Conservation (phyloP, 2,797 vertebrate genomes). For the Catamblyrhynchus diadema region DNA sequence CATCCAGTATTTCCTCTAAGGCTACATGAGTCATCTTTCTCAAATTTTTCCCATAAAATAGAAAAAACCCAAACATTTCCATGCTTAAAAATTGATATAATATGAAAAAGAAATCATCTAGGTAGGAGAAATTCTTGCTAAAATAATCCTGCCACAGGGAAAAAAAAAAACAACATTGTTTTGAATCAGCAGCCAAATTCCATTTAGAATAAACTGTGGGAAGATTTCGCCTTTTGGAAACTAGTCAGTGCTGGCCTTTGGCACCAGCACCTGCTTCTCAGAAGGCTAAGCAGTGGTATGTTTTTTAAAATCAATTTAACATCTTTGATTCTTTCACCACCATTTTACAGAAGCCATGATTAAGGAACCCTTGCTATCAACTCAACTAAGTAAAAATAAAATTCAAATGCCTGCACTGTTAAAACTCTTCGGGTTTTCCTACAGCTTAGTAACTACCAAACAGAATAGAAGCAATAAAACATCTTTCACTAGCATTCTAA, state of each 20-base stretch:
- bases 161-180: neutral
- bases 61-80: neutral
- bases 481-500: neutral
- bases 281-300: neutral
- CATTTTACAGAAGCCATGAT: neutral
- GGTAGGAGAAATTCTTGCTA: neutral
- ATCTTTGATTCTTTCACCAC: neutral
- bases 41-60: neutral
- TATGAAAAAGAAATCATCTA: neutral
- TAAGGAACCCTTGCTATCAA: neutral
- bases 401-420: neutral
- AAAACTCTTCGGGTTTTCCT: neutral
- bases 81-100: neutral
- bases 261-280: neutral
- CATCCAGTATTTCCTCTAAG: conserved; percentile 13
- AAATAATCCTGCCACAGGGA: neutral
- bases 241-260: neutral
- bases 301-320: neutral
- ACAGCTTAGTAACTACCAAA: neutral
- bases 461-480: neutral
- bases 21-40: neutral
- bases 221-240: neutral
- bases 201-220: neutral
- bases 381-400: neutral
- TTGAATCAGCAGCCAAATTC: neutral